phyloP scores from a whole-genome alignment of 2,113 vertebrate species.

The Odontesthes bonariensis region DNA sequence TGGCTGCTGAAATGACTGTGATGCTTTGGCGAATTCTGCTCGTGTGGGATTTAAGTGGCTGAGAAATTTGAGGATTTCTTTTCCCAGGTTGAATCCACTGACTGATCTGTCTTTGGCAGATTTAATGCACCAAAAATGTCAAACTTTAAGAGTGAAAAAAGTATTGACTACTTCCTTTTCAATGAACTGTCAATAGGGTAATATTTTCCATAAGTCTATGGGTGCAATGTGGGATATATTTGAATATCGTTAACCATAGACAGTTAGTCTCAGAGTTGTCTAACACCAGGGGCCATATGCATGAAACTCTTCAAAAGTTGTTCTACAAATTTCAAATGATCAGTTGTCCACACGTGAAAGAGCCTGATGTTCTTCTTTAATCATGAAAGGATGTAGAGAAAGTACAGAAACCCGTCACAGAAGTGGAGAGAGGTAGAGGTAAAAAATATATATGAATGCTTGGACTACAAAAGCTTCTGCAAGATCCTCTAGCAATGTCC shows the following conservation, averaged over 20 bases:
- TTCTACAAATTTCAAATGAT: too few species aligned
- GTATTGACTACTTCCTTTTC: constrained; percentile 54
- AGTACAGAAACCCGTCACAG: not conserved
- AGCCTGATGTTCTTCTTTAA: not conserved
- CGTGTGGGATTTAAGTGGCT: constrained; percentile 75
- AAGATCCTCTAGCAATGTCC: not conserved
- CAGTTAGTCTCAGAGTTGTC: constrained; percentile 5
- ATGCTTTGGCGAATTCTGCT: constrained; percentile 66
- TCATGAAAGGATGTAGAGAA: not conserved
- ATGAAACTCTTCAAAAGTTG: not conserved
- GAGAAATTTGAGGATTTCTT: constrained; percentile 67
- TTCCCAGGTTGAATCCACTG: constrained; percentile 70
- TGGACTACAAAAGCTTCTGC: not conserved
- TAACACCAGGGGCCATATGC: not conserved
- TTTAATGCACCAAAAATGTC: constrained; percentile 68
- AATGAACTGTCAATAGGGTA: constrained; percentile 42
- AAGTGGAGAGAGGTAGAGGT: too few species aligned
- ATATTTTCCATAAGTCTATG: constrained; percentile 1
- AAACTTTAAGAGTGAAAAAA: constrained; percentile 48
- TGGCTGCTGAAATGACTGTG: constrained; percentile 62
- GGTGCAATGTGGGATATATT: constrained; percentile 36
- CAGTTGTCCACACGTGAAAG: too few species aligned
- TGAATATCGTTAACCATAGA: constrained; percentile 16
- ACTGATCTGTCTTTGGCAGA: constrained; percentile 74
- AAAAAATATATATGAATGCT: not conserved